These are phyloP conservation scores for Stenolophus ochropezus DNA, from an alignment of 2,888 invertebrate species.

Conservation along the genomic window DNA sequence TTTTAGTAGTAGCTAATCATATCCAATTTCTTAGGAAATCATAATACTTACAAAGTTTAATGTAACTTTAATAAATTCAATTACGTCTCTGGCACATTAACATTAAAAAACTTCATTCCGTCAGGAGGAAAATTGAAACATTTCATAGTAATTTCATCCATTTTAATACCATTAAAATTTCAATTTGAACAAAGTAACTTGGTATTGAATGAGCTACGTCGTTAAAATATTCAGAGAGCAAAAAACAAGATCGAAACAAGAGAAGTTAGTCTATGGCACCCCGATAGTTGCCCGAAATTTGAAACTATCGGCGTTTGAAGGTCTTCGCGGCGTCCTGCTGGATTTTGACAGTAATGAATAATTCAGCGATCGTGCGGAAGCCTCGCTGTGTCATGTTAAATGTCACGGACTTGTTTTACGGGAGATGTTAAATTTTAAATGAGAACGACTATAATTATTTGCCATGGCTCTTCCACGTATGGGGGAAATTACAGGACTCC, in stretches of 20 bases:
- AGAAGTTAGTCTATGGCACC: slow-evolving; percentile 23
- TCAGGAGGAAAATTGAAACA: slow-evolving; percentile 31
- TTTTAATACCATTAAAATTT: slow-evolving; percentile 41
- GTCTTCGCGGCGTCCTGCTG: slow-evolving; percentile 40
- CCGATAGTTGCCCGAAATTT: slow-evolving; percentile 41
- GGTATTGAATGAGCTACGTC: neutral
- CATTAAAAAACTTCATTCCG: neutral
- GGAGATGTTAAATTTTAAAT: slow-evolving; percentile 50
- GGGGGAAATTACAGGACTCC: slow-evolving; percentile 24
- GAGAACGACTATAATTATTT: slow-evolving; percentile 51
- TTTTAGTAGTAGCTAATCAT: slow-evolving; percentile 19
- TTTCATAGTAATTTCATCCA: slow-evolving; percentile 25
- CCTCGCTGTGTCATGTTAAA: slow-evolving; percentile 32
- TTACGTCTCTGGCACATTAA: slow-evolving; percentile 1
- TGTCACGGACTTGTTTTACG: slow-evolving; percentile 53
- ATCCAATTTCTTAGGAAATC: slow-evolving; percentile 30
- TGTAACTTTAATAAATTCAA: slow-evolving; percentile 38
- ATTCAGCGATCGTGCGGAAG: slow-evolving; percentile 40
- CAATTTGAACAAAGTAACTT: slow-evolving; percentile 36
- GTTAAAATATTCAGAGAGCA: slow-evolving; percentile 39
- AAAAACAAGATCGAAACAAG: slow-evolving; percentile 29
- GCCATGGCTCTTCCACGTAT: slow-evolving; percentile 48
- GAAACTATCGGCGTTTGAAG: slow-evolving; percentile 47
- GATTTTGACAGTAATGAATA: slow-evolving; percentile 53
- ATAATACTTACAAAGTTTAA: slow-evolving; percentile 31